Base-by-base conservation (phyloP, 2,888 invertebrate genomes). In the Cephus sareptanus region DNA sequence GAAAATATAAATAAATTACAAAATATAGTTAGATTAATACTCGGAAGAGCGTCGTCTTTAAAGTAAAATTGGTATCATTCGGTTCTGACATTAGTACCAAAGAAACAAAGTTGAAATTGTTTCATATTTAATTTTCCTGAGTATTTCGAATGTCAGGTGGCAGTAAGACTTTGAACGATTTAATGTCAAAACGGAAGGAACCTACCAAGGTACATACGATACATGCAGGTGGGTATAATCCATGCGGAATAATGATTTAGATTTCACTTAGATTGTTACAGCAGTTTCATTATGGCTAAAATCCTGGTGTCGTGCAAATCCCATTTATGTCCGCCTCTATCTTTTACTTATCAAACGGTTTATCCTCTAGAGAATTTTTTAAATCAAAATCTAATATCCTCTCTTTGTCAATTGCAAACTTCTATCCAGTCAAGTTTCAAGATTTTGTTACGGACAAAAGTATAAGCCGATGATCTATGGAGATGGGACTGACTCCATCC, bases 1-100 rank as follows among this genome's bases (percentile, higher is more conserved):
- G 85, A 90, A 90, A 90, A 89, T 90, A 91, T 90, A 91, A 91
- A 90, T 91, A 90, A 91, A 90, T 91, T 90, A 91, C 88, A 91
- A 91, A 90, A 90, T 89, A 88, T 86, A 87, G 83, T 86, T 86
- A 84, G 85, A 87, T 87, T 85, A 87, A 88, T 87, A 86, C 85
- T 86, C 85, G 86, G 86, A 87, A 86, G 86, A 90, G 84, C 86
- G 81, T 84, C 79, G 80, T 83, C 80, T 83, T 82, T 83, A 84
- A 87, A 84, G 79, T 82, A 84, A 89, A 87, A 76, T 81, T 83
- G 83, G 80, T 75, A 77, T 31, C 80, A 75, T 75, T 81, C 79
- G 77, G 76, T 85, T 79, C 76, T 35, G 80, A 80, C 79, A 79
- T 77, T 75, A 80, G 76, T 73, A 73, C 71, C 33, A 23, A 9